phyloP scores from a whole-genome alignment of 2,113 vertebrate species.

The Petrocephalus microphthalmus region DNA sequence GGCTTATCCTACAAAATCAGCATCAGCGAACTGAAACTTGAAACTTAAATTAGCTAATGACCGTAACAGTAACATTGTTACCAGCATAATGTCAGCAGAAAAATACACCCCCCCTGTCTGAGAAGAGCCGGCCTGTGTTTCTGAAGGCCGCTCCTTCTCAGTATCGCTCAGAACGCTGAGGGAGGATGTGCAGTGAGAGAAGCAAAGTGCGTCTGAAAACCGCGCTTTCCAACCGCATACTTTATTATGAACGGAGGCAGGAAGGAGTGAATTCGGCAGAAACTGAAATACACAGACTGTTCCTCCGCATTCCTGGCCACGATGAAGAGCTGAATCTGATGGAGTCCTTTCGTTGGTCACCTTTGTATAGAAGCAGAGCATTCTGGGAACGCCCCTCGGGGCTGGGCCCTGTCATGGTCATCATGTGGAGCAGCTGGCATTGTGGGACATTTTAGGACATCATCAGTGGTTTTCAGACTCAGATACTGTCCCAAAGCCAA shows the following conservation, averaged over 20 bases:
- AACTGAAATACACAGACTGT: neutral
- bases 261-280: neutral
- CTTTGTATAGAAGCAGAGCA: neutral
- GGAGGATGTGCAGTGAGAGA: slow-evolving; percentile 14
- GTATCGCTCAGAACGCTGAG: neutral
- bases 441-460: neutral
- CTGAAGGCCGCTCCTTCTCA: neutral
- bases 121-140: neutral
- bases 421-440: neutral
- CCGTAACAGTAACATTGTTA: neutral
- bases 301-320: neutral
- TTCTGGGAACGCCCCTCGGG: neutral
- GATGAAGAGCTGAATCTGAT: neutral
- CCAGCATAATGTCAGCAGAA: neutral
- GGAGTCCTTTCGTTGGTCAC: neutral
- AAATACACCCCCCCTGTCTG: no score
- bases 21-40: neutral
- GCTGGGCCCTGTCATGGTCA: neutral
- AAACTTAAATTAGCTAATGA: neutral
- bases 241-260: neutral
- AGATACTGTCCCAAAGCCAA: neutral
- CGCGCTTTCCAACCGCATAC: slow-evolving; percentile 22
- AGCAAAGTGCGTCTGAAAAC: neutral
- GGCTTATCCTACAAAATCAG: neutral
- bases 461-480: neutral